phyloP scores from a whole-genome alignment of 2,113 vertebrate species.

The Zosterops hypoxanthus region DNA sequence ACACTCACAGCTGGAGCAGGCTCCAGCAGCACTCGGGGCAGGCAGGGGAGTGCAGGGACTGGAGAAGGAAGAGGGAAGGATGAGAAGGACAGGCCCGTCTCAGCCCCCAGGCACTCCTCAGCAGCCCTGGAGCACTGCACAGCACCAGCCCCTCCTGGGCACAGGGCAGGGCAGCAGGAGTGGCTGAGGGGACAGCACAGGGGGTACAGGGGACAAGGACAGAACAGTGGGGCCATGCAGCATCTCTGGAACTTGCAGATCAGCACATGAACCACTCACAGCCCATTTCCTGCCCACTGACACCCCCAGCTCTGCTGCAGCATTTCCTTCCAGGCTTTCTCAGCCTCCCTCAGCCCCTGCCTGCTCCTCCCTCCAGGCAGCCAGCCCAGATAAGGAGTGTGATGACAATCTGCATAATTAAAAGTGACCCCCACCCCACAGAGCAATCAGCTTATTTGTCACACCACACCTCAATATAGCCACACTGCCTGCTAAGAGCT shows the following conservation, averaged over 20 bases:
- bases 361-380: not conserved
- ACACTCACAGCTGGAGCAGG: not conserved
- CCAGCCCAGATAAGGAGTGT: not conserved
- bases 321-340: not conserved
- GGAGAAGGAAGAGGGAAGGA: too few relatives aligned
- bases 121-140: not conserved
- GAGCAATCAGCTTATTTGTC: slow-evolving; percentile 24
- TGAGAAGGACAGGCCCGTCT: too few relatives aligned
- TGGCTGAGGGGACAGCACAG: accelerated
- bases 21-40: too few relatives aligned
- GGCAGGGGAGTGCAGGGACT: too few relatives aligned
- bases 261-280: not conserved
- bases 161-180: not conserved
- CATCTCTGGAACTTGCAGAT: not conserved
- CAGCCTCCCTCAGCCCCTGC: not conserved
- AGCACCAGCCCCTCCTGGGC: accelerated
- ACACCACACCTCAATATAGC: not conserved
- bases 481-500: not conserved
- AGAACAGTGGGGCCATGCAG: not conserved
- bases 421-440: not conserved
- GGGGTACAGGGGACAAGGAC: not conserved
- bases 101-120: not conserved
- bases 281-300: not conserved
- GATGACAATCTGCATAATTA: not conserved
- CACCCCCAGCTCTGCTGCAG: not conserved